These are phyloP conservation scores for Petrocephalus schoutedeni DNA, from an alignment of 2,797 vertebrate species.

Conservation along the genomic window DNA sequence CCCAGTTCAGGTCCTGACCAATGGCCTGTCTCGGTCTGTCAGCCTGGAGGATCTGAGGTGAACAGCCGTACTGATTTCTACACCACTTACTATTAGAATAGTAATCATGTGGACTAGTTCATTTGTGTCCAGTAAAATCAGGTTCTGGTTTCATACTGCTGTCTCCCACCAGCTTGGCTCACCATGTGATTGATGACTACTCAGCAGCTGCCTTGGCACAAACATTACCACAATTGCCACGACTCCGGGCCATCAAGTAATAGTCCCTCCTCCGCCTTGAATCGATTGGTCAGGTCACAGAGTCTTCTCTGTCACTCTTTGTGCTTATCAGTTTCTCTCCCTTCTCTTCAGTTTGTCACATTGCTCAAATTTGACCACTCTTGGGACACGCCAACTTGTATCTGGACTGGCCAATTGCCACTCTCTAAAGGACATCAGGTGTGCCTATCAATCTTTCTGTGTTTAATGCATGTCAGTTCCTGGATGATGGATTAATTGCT, in stretches of 20 bases:
- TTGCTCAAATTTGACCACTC: conserved; percentile 44
- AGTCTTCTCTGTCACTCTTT: neutral
- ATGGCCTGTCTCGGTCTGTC: conserved; percentile 47
- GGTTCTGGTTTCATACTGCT: neutral
- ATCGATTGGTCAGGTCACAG: neutral
- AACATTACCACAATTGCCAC: conserved; percentile 40
- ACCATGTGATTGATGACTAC: conserved; percentile 50
- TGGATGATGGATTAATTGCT: neutral
- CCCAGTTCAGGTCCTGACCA: conserved; percentile 38
- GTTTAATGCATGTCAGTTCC: neutral
- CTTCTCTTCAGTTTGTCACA: neutral
- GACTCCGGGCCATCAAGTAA: conserved; percentile 63
- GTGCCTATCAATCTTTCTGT: neutral
- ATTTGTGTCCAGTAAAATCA: neutral
- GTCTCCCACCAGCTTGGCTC: conserved; percentile 59
- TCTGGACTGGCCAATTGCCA: conserved; percentile 44
- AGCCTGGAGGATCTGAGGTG: conserved; percentile 62
- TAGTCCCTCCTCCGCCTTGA: conserved; percentile 18
- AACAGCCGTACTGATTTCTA: neutral
- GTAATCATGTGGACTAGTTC: neutral
- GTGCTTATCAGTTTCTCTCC: conserved; percentile 19
- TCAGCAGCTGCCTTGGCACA: conserved; percentile 42
- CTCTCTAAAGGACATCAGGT: conserved; percentile 56
- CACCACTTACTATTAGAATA: neutral
- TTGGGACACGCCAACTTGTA: conserved; percentile 45